These are phyloP conservation scores for Bubo bubo DNA, from an alignment of 2,113 vertebrate genomes.

Conservation along the genomic window DNA sequence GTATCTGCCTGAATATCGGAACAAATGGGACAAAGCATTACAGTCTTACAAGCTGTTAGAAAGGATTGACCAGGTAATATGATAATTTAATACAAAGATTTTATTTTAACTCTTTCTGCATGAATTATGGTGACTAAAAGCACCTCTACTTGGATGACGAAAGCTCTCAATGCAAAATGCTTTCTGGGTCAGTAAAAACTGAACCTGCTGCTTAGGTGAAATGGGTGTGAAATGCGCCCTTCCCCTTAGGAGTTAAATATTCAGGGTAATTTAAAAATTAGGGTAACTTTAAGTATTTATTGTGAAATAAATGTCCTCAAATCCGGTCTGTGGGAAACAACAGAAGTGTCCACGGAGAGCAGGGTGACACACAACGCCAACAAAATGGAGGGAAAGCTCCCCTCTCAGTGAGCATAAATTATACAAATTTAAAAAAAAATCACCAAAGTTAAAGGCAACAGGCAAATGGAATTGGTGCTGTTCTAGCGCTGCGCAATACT, in stretches of 20 bases:
- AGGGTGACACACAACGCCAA: background rate
- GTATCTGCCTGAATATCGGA: conserved; percentile 64
- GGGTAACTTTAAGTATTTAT: background rate
- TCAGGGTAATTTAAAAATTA: background rate
- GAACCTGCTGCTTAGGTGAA: background rate
- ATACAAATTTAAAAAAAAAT: no score
- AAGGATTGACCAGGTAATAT: conserved; percentile 66
- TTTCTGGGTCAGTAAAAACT: no score
- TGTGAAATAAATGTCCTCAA: background rate
- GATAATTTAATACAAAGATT: background rate
- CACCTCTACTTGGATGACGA: background rate
- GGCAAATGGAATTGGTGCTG: no score
- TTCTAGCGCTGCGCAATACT: background rate
- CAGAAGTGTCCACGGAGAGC: background rate
- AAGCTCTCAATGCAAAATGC: background rate
- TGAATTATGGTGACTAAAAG: background rate
- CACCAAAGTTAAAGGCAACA: background rate
- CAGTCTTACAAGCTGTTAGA: conserved; percentile 62
- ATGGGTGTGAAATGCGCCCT: background rate
- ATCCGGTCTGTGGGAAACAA: background rate
- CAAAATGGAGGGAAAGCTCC: background rate
- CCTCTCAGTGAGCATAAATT: background rate
- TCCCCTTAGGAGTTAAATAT: background rate
- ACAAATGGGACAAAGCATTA: conserved; percentile 71
- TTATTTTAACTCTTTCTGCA: background rate